Evolutionary conservation across 2,888 invertebrate species (phyloP).

Genomic region (Acrobasis suavella): DNA sequence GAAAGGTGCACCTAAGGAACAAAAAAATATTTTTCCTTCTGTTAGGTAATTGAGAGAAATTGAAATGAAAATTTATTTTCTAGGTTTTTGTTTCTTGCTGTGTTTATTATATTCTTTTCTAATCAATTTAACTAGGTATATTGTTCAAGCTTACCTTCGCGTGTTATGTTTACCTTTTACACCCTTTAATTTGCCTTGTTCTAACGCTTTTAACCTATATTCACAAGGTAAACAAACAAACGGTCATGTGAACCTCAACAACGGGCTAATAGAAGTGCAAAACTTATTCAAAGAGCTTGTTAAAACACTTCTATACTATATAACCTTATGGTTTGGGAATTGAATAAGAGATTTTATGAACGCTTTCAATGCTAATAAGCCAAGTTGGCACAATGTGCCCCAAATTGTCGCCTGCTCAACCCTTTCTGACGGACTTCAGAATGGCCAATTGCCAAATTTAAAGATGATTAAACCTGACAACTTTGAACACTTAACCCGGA

Average conservation of each 20-base stretch:
- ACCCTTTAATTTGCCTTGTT: background rate
- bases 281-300: slow-evolving; percentile 9
- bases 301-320: slow-evolving; percentile 11
- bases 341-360: slow-evolving; percentile 19
- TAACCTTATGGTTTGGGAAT: slow-evolving; percentile 18
- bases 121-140: background rate
- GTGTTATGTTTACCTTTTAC: no score
- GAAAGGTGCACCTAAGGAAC: slow-evolving; percentile 58
- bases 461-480: slow-evolving; percentile 19
- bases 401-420: slow-evolving; percentile 15
- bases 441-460: slow-evolving; percentile 16
- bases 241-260: slow-evolving; percentile 7
- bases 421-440: slow-evolving; percentile 16
- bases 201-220: background rate
- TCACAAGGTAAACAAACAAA: slow-evolving; percentile 6
- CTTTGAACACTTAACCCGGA: slow-evolving; percentile 10
- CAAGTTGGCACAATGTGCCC: slow-evolving; percentile 14
- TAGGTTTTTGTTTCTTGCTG: background rate
- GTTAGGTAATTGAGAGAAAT: slow-evolving; percentile 10
- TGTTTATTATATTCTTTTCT: background rate
- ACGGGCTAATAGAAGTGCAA: slow-evolving; percentile 14
- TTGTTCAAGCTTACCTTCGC: no score
- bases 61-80: slow-evolving; percentile 5
- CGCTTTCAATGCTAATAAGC: slow-evolving; percentile 21
- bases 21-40: slow-evolving; percentile 12